These are phyloP conservation scores for Dolichoris vasculosae DNA, from an alignment of 1,140 invertebrate species.

Conservation along the genomic window DNA sequence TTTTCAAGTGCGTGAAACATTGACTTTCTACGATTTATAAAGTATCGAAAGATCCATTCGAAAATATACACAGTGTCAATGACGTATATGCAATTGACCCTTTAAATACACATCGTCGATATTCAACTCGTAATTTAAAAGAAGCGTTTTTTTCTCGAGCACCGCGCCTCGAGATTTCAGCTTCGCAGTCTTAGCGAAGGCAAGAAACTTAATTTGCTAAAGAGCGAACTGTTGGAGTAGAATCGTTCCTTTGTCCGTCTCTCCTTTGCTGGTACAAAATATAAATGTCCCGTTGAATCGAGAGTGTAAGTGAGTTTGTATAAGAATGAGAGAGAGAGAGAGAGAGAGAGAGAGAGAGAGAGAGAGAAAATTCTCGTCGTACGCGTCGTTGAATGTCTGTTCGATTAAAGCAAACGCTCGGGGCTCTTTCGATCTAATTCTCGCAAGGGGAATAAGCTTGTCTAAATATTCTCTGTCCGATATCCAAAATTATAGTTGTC, in stretches of 20 bases:
- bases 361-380: not conserved
- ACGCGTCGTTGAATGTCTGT: constrained; percentile 3
- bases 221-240: not conserved
- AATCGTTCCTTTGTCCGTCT: not conserved
- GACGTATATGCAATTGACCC: not conserved
- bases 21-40: not conserved
- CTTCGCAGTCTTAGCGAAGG: not conserved
- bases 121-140: not conserved
- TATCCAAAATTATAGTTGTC: not conserved
- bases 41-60: not conserved
- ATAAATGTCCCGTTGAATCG: not conserved
- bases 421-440: not conserved
- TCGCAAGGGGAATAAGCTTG: not conserved
- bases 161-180: not conserved
- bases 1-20: not conserved
- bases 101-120: not conserved
- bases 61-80: not conserved
- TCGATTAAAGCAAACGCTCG: constrained; percentile 4
- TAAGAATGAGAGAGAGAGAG: not conserved
- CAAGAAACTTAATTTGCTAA: constrained; percentile 25
- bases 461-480: not conserved
- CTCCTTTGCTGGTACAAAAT: not conserved
- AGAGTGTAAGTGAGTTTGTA: not conserved
- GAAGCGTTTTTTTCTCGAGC: not conserved
- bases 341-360: constrained; percentile 15